Base-by-base conservation (phyloP, 1,140 invertebrate genomes). In the Hypothenemus hampei region DNA sequence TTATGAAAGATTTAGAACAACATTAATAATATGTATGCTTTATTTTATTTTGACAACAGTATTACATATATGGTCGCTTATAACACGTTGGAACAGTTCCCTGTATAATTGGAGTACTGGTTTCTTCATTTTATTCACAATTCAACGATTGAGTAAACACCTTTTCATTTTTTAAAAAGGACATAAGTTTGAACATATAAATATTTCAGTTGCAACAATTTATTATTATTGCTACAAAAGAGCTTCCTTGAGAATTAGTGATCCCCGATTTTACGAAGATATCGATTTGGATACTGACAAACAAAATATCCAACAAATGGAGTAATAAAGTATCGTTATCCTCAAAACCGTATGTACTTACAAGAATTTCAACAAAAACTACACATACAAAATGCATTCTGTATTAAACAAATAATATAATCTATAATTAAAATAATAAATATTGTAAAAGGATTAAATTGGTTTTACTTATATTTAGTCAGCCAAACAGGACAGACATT, bases 211-310 rank as follows among this genome's bases (percentile, higher is more conserved):
- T 71, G 81, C 84, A 23, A 79, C 83, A 11, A 75, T 84, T 43
- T 86, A 87, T 69, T 88, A 87, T 69, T 86, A 86, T 59, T 80
- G 80, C 50, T 85, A 83, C 68, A 88, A 87, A 68, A 76, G 82
- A 58, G 81, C 85, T 21, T 80, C 81, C 2, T 65, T 88, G 31
- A 72, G 78, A 55, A 81, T 88, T 41, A 81, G 80, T 57, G 85
- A 88, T 72, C 85, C 84, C 5, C 75, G 81, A 49, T 86, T 85
- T 64, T 85, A 86, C 61, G 82, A 86, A 69, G 80, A 82, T 59
- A 78, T 84, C 4, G 79, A 80, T 57, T 85, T 83, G 82, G 84
- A 39, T 77, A 77, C 36, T 47, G 29, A 40, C 19, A 41, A 44
- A 41, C 21, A 11, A 23, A 15, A 46, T n/a, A n/a, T 29, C 1